Evolutionary conservation across 37 sponge, comb jelly and placozoan genomes (phyloP).

Genomic region (Amphimedon queenslandica): DNA sequence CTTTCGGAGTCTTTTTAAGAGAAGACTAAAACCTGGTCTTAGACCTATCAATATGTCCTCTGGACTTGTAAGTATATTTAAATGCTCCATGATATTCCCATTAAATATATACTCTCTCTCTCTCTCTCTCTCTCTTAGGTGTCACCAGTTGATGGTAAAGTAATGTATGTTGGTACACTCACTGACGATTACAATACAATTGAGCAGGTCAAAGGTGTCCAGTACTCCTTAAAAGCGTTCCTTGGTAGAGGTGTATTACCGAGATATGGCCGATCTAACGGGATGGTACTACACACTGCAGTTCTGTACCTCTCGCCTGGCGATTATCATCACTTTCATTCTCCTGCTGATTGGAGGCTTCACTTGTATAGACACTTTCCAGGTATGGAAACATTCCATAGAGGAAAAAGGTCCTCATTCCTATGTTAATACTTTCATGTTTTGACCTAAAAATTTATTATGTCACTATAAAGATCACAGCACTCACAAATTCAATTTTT

Average conservation of each 20-base stretch:
- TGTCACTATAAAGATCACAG: not conserved
- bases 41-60: slow-evolving; percentile 41
- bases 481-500: too few relatives aligned
- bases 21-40: slow-evolving; percentile 58
- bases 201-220: slow-evolving; percentile 96
- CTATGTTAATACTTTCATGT: not conserved
- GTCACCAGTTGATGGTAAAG: slow-evolving; percentile 86
- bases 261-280: not conserved
- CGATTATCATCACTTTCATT: slow-evolving; percentile 96
- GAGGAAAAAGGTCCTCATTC: not conserved
- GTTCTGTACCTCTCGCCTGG: slow-evolving; percentile 93
- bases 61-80: slow-evolving; percentile 45
- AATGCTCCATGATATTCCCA: not conserved
- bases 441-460: not conserved
- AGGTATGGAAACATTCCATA: too few relatives aligned
- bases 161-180: slow-evolving; percentile 78
- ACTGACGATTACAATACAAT: slow-evolving; percentile 16
- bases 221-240: slow-evolving; percentile 67
- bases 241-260: slow-evolving; percentile 43
- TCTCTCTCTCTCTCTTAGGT: slow-evolving; percentile 43
- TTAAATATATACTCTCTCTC: not conserved
- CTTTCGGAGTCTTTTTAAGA: slow-evolving; percentile 56
- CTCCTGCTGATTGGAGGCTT: slow-evolving; percentile 80
- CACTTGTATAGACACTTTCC: slow-evolving; percentile 77
- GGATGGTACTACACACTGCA: slow-evolving; percentile 9